phyloP scores from a whole-genome alignment of 2,888 invertebrate genomes.

The Drosophila multiciliata region DNA sequence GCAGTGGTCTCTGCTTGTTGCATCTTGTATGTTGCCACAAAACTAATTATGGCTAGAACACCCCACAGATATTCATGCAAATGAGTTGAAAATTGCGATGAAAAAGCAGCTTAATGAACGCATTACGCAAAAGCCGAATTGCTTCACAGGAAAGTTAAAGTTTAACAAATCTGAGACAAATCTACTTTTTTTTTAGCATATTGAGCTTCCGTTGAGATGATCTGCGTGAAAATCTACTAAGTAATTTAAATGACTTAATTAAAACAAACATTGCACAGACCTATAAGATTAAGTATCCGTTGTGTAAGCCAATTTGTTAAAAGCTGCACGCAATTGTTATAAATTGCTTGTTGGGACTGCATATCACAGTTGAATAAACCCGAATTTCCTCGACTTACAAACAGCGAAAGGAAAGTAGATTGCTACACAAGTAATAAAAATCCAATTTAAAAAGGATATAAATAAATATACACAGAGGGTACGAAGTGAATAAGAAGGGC shows the following conservation, averaged over 20 bases:
- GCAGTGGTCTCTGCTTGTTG: conserved; percentile 32
- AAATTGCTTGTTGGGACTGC: conserved; percentile 13
- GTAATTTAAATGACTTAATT: conserved; percentile 51
- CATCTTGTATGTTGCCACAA: conserved; percentile 24
- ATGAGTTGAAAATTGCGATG: conserved; percentile 46
- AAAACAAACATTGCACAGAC: background rate
- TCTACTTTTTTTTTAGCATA: background rate
- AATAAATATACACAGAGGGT: background rate
- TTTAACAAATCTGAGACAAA: background rate
- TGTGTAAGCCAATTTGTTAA: conserved; percentile 8
- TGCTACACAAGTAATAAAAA: background rate
- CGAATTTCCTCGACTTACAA: background rate
- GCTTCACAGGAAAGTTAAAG: conserved; percentile 1
- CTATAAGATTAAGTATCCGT: conserved; percentile 25
- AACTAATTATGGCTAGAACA: conserved; percentile 42
- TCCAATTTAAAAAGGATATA: conserved; percentile 9
- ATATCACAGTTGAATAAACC: background rate
- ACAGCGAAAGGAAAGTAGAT: background rate
- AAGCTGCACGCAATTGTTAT: conserved; percentile 8
- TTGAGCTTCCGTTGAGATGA: background rate
- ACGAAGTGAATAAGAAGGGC: background rate
- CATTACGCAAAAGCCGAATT: conserved; percentile 30
- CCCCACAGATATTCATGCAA: conserved; percentile 48
- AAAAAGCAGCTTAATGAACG: conserved; percentile 41
- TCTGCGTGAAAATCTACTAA: conserved; percentile 35